phyloP scores from a whole-genome alignment of 2,888 invertebrate genomes.

The Bellardia bayeri region DNA sequence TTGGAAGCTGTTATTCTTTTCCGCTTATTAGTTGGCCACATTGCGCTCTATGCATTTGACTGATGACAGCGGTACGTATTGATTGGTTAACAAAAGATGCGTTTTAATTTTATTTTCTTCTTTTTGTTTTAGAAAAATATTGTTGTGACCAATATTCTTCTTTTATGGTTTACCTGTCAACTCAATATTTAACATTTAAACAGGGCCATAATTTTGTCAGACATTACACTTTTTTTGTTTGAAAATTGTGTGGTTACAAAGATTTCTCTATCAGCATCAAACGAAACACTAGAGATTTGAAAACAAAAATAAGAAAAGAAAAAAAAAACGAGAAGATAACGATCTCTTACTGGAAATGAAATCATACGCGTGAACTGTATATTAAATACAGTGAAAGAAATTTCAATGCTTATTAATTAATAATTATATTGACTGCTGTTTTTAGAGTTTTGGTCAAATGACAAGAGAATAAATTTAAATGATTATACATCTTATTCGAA shows the following conservation, averaged over 20 bases:
- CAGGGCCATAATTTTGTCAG: constrained; percentile 69
- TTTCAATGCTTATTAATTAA: neutral
- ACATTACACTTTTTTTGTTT: constrained; percentile 8
- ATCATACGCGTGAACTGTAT: constrained; percentile 24
- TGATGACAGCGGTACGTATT: constrained; percentile 12
- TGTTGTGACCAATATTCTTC: constrained; percentile 34
- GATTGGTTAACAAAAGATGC: constrained; percentile 33
- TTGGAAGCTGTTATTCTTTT: no score
- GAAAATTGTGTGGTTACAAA: constrained; percentile 9
- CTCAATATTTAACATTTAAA: constrained; percentile 68
- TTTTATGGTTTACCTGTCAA: constrained; percentile 69
- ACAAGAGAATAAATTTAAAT: no score
- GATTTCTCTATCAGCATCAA: constrained; percentile 59
- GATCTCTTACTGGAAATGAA: constrained; percentile 35
- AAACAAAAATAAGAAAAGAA: neutral
- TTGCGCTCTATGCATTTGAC: neutral
- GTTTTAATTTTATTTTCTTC: constrained; percentile 19
- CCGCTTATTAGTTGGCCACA: neutral
- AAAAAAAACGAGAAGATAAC: constrained; percentile 39
- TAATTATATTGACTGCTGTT: no score
- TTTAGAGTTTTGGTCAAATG: no score
- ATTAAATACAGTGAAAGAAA: constrained; percentile 18
- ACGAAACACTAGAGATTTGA: constrained; percentile 25
- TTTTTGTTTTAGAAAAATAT: constrained; percentile 10
- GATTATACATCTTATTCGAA: no score